These are phyloP conservation scores for Centruroides vittatus DNA, from an alignment of 1,140 invertebrate genomes.

Conservation along the genomic window DNA sequence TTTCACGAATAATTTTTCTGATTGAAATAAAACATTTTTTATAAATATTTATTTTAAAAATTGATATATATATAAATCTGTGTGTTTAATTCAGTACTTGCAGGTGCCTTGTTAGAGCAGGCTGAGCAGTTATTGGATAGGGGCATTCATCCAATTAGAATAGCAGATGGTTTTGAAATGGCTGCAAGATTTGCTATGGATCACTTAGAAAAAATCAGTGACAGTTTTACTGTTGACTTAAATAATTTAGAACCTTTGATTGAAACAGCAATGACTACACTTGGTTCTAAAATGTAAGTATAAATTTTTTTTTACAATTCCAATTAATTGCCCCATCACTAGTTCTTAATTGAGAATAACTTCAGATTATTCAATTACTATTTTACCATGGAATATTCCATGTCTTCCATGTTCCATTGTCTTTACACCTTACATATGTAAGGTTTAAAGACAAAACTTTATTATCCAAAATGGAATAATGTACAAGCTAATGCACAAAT, in stretches of 20 bases:
- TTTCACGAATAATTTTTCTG: too few species aligned
- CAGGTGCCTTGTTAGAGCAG: slow-evolving; percentile 88
- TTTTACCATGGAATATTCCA: background rate
- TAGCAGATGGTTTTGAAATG: slow-evolving; percentile 97
- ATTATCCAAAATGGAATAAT: background rate
- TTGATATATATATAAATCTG: slow-evolving; percentile 1
- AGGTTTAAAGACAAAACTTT: background rate
- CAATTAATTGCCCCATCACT: background rate
- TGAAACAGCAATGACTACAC: slow-evolving; percentile 91
- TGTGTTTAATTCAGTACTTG: slow-evolving; percentile 41
- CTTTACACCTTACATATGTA: too few species aligned
- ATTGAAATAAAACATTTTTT: background rate
- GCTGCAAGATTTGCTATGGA: slow-evolving; percentile 80
- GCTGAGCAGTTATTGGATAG: slow-evolving; percentile 84
- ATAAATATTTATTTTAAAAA: background rate
- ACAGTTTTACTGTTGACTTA: slow-evolving; percentile 70
- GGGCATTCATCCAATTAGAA: slow-evolving; percentile 96
- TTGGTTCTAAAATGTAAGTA: slow-evolving; percentile 92
- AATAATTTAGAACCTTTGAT: slow-evolving; percentile 78
- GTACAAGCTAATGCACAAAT: too few species aligned
- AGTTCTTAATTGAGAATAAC: background rate
- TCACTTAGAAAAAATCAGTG: slow-evolving; percentile 75
- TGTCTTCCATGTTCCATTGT: too few species aligned
- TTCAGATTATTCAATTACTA: background rate
- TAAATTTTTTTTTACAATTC: background rate